phyloP scores from a whole-genome alignment of 2,113 vertebrate genomes.

The Gobio gobio region DNA sequence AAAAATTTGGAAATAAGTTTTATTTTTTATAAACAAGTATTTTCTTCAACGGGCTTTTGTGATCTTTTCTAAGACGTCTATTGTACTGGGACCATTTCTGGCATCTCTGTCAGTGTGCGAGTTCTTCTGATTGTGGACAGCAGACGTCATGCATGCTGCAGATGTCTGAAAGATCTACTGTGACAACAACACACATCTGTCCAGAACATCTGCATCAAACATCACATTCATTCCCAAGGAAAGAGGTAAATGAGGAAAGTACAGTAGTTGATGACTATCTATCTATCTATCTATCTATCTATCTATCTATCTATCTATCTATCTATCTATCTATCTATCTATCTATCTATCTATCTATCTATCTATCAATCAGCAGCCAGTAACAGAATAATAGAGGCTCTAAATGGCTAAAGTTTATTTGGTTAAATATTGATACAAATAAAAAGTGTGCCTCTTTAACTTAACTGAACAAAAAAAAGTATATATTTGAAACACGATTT shows the following conservation, averaged over 20 bases:
- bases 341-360: not conserved
- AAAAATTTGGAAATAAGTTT: conserved; percentile 7
- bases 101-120: conserved; percentile 38
- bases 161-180: conserved; percentile 53
- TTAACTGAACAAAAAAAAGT: not conserved
- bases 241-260: not conserved
- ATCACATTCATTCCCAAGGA: conserved; percentile 35
- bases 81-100: conserved; percentile 46
- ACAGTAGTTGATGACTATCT: not conserved
- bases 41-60: conserved; percentile 49
- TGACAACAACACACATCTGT: conserved; percentile 51
- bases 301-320: no score
- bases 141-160: conserved; percentile 52
- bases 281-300: no score
- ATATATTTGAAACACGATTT: not conserved
- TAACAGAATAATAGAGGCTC: not conserved
- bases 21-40: not conserved
- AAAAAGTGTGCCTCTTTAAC: not conserved
- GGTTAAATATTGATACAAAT: not conserved
- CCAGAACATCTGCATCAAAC: conserved; percentile 44
- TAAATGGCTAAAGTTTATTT: not conserved
- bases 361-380: not conserved
- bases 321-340: no score
- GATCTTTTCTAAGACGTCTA: conserved; percentile 31
- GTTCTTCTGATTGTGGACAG: conserved; percentile 41